phyloP scores from a whole-genome alignment of 1,140 invertebrate genomes.

The Araneus ventricosus region DNA sequence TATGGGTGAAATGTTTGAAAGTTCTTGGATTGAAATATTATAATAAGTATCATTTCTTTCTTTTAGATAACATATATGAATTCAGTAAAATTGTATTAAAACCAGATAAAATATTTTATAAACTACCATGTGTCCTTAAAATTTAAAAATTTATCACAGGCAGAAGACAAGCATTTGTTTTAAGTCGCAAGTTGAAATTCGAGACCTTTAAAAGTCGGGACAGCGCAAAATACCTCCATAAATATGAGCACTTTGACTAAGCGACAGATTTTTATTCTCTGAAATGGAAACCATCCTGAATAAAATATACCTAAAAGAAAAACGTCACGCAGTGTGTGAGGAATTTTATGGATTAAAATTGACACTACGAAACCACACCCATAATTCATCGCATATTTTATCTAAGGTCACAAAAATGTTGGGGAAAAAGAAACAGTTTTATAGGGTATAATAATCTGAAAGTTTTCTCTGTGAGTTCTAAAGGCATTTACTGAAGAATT shows the following conservation, averaged over 20 bases:
- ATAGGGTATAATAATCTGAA: background rate
- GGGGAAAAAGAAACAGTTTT: background rate
- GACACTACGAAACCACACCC: background rate
- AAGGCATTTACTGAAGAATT: background rate
- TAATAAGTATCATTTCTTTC: too few relatives aligned
- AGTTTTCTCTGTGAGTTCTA: background rate
- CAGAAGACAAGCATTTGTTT: too few relatives aligned
- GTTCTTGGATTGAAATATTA: too few relatives aligned
- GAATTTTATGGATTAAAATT: conserved; percentile 1
- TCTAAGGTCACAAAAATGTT: background rate
- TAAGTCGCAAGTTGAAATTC: too few relatives aligned
- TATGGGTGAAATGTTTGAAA: too few relatives aligned
- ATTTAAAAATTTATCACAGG: too few relatives aligned
- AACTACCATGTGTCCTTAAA: too few relatives aligned
- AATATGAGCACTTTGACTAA: background rate
- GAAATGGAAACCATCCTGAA: background rate
- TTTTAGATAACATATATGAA: too few relatives aligned
- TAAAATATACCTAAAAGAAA: background rate
- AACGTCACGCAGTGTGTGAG: background rate
- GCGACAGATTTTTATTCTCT: background rate
- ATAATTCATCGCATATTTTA: background rate
- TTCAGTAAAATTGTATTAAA: too few relatives aligned
- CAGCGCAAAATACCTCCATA: too few relatives aligned
- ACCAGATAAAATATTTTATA: too few relatives aligned
- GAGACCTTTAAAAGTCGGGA: too few relatives aligned